Base-by-base conservation (phyloP, 2,113 vertebrate genomes). In the Leptosomus discolor region DNA sequence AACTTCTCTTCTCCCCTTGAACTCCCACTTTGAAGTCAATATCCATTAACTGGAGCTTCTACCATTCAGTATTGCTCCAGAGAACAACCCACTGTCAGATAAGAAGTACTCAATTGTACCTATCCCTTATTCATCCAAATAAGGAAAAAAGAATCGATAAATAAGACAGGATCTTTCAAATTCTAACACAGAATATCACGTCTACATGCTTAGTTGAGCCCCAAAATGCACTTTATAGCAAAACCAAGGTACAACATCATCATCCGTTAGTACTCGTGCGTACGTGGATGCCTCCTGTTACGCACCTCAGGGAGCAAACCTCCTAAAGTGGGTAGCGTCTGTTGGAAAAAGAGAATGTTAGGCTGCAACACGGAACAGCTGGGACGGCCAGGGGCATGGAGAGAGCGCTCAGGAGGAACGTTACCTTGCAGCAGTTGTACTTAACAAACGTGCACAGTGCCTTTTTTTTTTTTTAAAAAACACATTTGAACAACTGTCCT, bases 311-410 rank as follows among this genome's bases (percentile, higher is more conserved):
- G 96, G 95, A 97, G 94, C 54, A 98, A 97, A 94, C 96, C 95
- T 98, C 98, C 98, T 97, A 93, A 97, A 94, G 96, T 89, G 75
- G 98, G 98, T 79, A 98, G 97, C 64, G 91, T 98, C 98, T 98
- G 98, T 97, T 98, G 98, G 92, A 96, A 96, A 98, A 98, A 98
- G 92, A 98, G 68, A 98, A 95, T 2, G 78, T 98, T 97, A 97
- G 94, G 79, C 89, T 94, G 91, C 76, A 96, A 94, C 58, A 95
- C 86, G 29, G 8, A 89, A 95, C 83, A 95, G 83, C 85, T 94
- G 86, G 43, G 23, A 96, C 53, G 82, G 36, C 43, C 84, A 85
- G 76, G 54, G 61, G 45, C 71, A 95, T 14, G 26, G 37, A 68
- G 26, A 78, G 17, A 61, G 86, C 9, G 2, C 8, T 77, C 71